Evolutionary conservation across 2,888 invertebrate species (phyloP).

Genomic region (Reticulitermes lucifugus): DNA sequence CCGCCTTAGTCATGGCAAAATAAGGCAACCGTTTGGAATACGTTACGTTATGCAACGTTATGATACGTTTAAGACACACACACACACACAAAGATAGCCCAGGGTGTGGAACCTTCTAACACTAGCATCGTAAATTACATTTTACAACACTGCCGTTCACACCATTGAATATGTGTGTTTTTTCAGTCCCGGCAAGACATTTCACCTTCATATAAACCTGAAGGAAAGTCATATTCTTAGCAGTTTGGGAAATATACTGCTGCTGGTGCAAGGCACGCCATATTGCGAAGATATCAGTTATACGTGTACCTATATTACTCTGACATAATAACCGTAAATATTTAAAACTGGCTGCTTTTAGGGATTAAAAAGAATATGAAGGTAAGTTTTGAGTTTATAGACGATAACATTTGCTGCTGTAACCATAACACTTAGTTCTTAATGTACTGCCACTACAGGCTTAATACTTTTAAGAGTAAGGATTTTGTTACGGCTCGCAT

Average conservation of each 20-base stretch:
- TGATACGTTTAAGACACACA: not conserved
- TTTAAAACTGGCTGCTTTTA: not conserved
- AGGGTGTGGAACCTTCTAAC: not conserved
- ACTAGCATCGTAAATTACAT: slow-evolving; percentile 30
- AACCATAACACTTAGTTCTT: not conserved
- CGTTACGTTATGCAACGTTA: not conserved
- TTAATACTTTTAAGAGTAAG: too few relatives aligned
- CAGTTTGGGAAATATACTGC: slow-evolving; percentile 6
- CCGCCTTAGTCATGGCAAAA: too few relatives aligned
- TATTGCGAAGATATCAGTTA: not conserved
- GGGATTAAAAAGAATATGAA: not conserved
- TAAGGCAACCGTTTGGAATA: too few relatives aligned
- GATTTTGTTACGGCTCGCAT: too few relatives aligned
- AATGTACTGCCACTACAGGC: not conserved
- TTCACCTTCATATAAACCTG: slow-evolving; percentile 18
- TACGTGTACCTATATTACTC: not conserved
- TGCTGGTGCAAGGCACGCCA: not conserved
- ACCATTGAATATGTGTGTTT: slow-evolving; percentile 7
- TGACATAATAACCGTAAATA: slow-evolving; percentile 2
- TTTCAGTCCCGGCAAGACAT: slow-evolving; percentile 20
- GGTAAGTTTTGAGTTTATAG: not conserved
- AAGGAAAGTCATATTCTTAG: not conserved
- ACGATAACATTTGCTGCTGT: not conserved
- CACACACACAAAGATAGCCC: not conserved
- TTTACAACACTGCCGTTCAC: slow-evolving; percentile 36